phyloP scores from a whole-genome alignment of 2,888 invertebrate species.

The Spisula subtruncata region DNA sequence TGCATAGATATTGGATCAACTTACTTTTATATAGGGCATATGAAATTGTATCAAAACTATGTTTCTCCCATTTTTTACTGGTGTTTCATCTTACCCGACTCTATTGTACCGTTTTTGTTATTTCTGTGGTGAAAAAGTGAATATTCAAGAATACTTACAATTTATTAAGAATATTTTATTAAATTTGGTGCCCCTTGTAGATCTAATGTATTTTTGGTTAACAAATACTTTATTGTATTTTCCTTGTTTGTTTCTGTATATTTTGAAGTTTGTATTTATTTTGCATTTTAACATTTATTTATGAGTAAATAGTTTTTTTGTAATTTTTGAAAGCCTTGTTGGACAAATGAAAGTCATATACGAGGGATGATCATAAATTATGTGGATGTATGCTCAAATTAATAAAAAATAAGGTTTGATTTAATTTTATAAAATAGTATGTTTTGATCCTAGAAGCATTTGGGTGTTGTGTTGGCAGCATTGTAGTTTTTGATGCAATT shows the following conservation, averaged over 20 bases:
- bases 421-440: too few species aligned
- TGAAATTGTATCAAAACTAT: constrained; percentile 52
- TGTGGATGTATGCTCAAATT: too few species aligned
- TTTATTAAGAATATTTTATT: neutral
- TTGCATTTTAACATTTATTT: constrained; percentile 53
- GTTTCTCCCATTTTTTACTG: constrained; percentile 14
- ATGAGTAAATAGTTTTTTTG: constrained; percentile 7
- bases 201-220: constrained; percentile 29
- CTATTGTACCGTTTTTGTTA: neutral
- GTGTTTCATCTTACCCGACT: neutral
- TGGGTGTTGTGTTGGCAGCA: too few species aligned
- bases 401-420: too few species aligned
- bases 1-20: constrained; percentile 49
- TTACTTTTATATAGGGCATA: constrained; percentile 59
- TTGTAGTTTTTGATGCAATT: too few species aligned
- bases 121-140: neutral
- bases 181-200: constrained; percentile 46
- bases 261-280: constrained; percentile 57
- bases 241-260: constrained; percentile 52
- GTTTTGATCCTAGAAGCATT: too few species aligned
- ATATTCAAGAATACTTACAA: neutral
- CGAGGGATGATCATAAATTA: too few species aligned
- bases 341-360: constrained; percentile 28
- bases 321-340: constrained; percentile 35
- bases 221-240: constrained; percentile 31